Percentiles rank a stretch among this genome's conserved stretches.
Evolutionary conservation across 2,888 invertebrate species (phyloP).

Genomic region (Ophonus ardosiacus): DNA sequence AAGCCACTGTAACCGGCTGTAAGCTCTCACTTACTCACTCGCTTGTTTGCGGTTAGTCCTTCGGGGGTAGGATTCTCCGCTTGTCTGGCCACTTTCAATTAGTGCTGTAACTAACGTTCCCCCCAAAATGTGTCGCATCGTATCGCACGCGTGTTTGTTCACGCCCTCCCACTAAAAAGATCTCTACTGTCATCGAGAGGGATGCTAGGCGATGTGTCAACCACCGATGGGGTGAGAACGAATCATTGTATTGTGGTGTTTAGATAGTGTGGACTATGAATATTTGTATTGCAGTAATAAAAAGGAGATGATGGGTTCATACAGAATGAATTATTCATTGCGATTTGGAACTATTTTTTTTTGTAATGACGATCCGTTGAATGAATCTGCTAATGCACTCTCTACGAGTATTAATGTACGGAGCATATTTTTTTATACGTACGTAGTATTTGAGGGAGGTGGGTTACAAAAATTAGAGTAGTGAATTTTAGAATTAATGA

Average conservation of each 20-base stretch:
- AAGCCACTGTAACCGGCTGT: background rate
- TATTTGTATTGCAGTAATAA: background rate
- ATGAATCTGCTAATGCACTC: too few relatives aligned
- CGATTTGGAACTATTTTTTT: background rate
- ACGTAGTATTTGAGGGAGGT: too few relatives aligned
- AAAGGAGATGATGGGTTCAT: background rate
- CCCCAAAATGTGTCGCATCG: background rate
- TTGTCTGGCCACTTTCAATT: slow-evolving; percentile 46
- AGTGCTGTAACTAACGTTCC: slow-evolving; percentile 38
- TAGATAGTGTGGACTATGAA: too few relatives aligned
- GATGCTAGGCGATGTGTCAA: background rate
- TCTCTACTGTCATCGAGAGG: background rate
- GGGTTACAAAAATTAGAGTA: too few relatives aligned
- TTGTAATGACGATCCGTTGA: background rate
- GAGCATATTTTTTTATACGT: too few relatives aligned
- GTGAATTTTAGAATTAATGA: too few relatives aligned
- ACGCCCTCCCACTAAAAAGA: slow-evolving; percentile 35
- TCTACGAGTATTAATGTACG: too few relatives aligned
- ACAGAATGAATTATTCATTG: background rate
- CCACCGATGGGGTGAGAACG: background rate
- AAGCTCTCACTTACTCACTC: background rate
- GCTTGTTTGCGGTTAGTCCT: background rate
- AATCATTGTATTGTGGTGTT: background rate
- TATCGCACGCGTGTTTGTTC: background rate
- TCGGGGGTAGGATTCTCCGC: background rate